These are phyloP conservation scores for Sesamia inferens DNA, from an alignment of 2,888 invertebrate genomes.

Conservation along the genomic window DNA sequence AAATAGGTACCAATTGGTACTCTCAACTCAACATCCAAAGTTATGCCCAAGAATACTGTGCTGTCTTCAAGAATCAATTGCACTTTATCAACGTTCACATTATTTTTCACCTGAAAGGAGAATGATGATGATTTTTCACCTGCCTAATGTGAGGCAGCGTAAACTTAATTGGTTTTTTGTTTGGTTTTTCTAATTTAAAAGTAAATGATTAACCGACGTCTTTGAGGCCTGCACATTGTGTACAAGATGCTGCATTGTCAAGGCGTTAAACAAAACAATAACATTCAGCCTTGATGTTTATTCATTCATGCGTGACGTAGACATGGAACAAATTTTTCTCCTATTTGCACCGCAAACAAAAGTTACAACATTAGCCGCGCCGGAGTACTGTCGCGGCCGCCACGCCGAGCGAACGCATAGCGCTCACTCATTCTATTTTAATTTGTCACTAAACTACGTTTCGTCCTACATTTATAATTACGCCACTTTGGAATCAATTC, in stretches of 20 bases:
- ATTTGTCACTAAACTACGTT: constrained; percentile 66
- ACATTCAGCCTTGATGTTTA: constrained; percentile 82
- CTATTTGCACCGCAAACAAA: constrained; percentile 84
- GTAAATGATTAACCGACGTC: too few relatives aligned
- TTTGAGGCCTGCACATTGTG: constrained; percentile 48
- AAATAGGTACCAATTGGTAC: too few relatives aligned
- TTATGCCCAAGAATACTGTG: too few relatives aligned
- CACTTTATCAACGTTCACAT: too few relatives aligned
- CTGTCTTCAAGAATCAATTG: too few relatives aligned
- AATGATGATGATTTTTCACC: too few relatives aligned
- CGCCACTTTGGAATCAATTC: constrained; percentile 67
- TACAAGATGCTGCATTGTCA: constrained; percentile 72
- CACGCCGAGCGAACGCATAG: constrained; percentile 73
- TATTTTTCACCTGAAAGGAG: too few relatives aligned
- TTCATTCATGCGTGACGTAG: constrained; percentile 85
- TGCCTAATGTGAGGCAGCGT: too few relatives aligned
- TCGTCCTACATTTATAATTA: constrained; percentile 70
- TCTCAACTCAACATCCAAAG: too few relatives aligned
- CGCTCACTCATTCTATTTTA: constrained; percentile 75
- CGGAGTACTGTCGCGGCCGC: constrained; percentile 78
- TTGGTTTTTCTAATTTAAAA: too few relatives aligned
- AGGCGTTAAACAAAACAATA: constrained; percentile 77
- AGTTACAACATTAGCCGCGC: constrained; percentile 75
- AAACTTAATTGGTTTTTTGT: too few relatives aligned
- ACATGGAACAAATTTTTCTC: constrained; percentile 84